Evolutionary conservation across 2,113 vertebrate genomes (phyloP), one percentile per base, ranked within the genome.

Genomic region (Chloebia gouldiae): DNA sequence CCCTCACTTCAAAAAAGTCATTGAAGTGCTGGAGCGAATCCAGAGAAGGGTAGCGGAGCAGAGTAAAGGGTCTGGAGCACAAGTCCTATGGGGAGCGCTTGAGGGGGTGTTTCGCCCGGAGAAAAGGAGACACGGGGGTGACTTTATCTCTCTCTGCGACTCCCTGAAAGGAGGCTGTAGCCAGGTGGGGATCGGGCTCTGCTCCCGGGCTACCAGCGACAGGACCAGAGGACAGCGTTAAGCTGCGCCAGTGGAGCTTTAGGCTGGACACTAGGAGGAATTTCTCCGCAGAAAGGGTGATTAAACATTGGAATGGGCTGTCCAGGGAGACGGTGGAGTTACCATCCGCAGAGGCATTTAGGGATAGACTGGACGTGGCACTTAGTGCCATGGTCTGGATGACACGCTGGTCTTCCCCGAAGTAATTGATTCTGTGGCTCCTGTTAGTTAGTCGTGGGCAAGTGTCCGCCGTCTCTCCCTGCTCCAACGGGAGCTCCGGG

Each of bases 401-500:
- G 21, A 18, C 49, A 24, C 37, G 35, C 42, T 42, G 37, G 17
- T 65, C 66, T 44, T 50, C 16, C 50, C 35, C 42, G 16, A 27
- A 25, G 31, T 27, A 9, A 13, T 27, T 8, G 21, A 15, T 30
- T 22, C 35, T 7, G 25, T 10, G 31, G 9, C 13, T 56, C 49
- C 49, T 39, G 25, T 13, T 47, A 27, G 13, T 18, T 13, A 31
- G 7, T 10, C 42, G 3, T 3, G 33, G 47, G 15, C 42, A 17
- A 25, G 24, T 3, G 33, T 15, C 12, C 3, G 9, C 8, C 8
- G 27, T 25, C 10, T 15, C 3, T 4, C 28, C 2, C 8, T 28
- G 23, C 33, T 15, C 20, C 18, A 25, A 2, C 15, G 35, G 40
- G 44, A 35, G 28, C 39, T 57, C 30, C 4, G 49, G 33, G 22